Base-by-base conservation (phyloP, 1,140 invertebrate species). In the Tetramorium simillimum region DNA sequence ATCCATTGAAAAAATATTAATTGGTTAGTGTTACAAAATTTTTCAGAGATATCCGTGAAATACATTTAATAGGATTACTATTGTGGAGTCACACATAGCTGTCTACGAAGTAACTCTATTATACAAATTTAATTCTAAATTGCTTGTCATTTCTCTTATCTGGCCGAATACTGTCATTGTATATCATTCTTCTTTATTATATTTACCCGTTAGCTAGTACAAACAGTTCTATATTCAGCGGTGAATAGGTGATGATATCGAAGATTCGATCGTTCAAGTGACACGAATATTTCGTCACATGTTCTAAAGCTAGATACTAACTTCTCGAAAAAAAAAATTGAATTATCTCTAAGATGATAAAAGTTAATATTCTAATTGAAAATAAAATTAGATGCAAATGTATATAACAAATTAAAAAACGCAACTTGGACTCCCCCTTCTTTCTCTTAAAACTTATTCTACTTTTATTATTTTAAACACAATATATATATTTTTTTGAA, bases 351-450 rank as follows among this genome's bases (percentile, higher is more conserved):
- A 40, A 60, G 40, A 0, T 28, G 9, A 12, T 33, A 2, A 53
- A 4, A 24, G 33, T 7, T 58, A 33, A 77, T 62, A 63, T n/a
- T 77, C 21, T 3, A 10, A 28, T 16, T 18, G 10, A 62, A 77
- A 77, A 33, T 77, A 77, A 62, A 77, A 63, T 77, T 62, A 63
- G 37, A 60, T n/a, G 18, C 24, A 46, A 40, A 58, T 62, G 4
- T 46, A 18, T 62, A 62, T 60, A 43, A 24, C 12, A 7, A 16
- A 28, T 6, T 62, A 33, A 33, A 33, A 33, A 33, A 33, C 14
- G 33, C 2, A n/a, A n/a, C 62, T 33, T 60, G 33, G 3, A 0
- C 10, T 1, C 40, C 3, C 12, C 4, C 14, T 33, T 65, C 18
- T 63, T 28, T 37, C 7, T 10, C 14, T 10, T 51, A 18, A 37